Base-by-base conservation (phyloP, 2,888 invertebrate species). In the Diploptera punctata region DNA sequence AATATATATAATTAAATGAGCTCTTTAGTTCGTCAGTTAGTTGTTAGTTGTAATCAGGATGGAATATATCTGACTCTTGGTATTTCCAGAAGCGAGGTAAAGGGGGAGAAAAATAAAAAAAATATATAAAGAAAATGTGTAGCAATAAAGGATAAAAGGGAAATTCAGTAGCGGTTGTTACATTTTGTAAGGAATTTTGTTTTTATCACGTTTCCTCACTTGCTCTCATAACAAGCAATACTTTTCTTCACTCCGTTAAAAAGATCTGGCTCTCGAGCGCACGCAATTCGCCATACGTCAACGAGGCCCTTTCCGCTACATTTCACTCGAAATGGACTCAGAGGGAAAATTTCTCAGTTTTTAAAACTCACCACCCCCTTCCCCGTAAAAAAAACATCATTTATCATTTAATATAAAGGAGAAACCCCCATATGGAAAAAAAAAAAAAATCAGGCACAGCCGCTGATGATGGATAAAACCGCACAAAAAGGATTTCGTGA, bases 321-420 rank as follows among this genome's bases (percentile, higher is more conserved):
- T 72, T 74, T 70, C 72, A 74, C 74, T 62, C 71, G 33, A 74
- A 74, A 74, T 74, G 74, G 74, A 74, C 71, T 74, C 67, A 52
- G 70, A 70, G 54, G 52, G 26, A 69, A 47, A 62, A 47, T 70
- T 70, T 67, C 65, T 70, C 52, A 70, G 62, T 70, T 71, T 71
- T 67, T 67, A 44, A 71, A 71, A 62, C 67, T 71, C 43, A n/a
- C 71, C 67, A 44, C 70, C 61, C 70, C 31, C 68, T 5, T 24
- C 16, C 52, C 21, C 60, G 61, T 18, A 31, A 67, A 71, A 71
- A 69, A 65, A 71, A 71, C 71, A 71, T 61, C 71, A 71, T 71
- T 71, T 71, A 71, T 71, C 71, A 71, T 71, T 71, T 67, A 71
- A 65, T 71, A 71, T 67, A 71, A 61, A 71, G 65, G 65, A 71